Conservation (phyloP, 53 echinoderm and acorn worm genomes). For the Echinarachnius parma region DNA sequence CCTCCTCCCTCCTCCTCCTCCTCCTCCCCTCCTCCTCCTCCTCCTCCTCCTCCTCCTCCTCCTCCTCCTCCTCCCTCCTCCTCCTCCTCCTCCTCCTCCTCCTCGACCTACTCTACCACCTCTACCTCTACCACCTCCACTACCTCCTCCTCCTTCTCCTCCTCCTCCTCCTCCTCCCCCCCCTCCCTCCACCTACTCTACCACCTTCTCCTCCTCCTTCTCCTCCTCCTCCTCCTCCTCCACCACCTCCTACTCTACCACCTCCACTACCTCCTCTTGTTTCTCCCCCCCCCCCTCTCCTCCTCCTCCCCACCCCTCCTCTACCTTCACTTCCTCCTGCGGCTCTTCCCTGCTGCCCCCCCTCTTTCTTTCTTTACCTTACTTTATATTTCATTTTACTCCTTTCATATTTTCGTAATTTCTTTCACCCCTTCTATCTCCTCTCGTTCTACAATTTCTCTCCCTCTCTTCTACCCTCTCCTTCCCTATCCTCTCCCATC, state of each 20-base stretch:
- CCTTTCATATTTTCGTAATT: too few relatives aligned
- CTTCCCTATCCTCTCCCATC: too few relatives aligned
- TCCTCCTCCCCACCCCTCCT: too few relatives aligned
- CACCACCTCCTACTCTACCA: background rate
- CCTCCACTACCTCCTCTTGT: too few relatives aligned
- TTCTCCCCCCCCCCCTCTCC: background rate
- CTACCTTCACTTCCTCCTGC: too few relatives aligned
- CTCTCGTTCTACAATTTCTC: background rate
- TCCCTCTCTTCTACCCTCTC: conserved; percentile 1
- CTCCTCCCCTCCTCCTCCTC: background rate
- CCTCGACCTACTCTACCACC: background rate
- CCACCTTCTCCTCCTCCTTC: background rate
- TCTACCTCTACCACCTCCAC: background rate
- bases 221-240: background rate
- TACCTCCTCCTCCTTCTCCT: background rate
- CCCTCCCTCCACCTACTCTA: background rate
- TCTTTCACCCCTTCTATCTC: too few relatives aligned
- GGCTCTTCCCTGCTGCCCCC: too few relatives aligned
- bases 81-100: background rate
- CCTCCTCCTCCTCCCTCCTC: background rate
- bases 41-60: background rate
- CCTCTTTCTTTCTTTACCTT: too few relatives aligned
- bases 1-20: background rate
- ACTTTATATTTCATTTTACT: too few relatives aligned
- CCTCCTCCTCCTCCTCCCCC: background rate